Base-by-base conservation (phyloP, 1,140 invertebrate genomes). In the Manduca sexta region DNA sequence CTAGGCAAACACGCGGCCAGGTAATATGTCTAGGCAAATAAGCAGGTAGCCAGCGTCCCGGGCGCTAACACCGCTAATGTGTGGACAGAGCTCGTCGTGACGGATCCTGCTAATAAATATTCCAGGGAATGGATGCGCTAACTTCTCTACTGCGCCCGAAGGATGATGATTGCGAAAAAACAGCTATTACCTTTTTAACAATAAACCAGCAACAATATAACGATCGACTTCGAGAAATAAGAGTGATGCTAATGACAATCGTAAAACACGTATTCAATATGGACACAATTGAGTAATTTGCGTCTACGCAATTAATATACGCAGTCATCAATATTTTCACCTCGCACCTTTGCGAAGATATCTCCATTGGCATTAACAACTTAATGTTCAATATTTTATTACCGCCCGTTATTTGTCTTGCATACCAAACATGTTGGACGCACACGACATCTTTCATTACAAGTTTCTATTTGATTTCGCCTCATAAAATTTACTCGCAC, bases 401-500 rank as follows among this genome's bases (percentile, higher is more conserved):
- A 74, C 73, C 69, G 56, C 42, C 52, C 52, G 46, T 34, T 78
- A 74, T 85, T 85, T 83, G 69, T 70, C 66, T 73, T 66, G 69
- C 66, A 73, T 75, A 74, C 67, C 69, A 77, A 75, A 80, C 77
- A 79, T 65, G 67, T 70, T 67, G 46, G 64, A 55, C 59, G 73
- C 56, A 70, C 57, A 75, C 62, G 68, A 78, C 76, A 81, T 84
- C 78, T 76, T 80, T 80, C 74, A 83, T 83, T 85, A 74, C 79
- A 82, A 77, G 79, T 85, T 85, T 85, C 82, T 83, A 85, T 83
- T 85, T 85, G 82, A 80, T 85, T 80, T 74, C 64, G 74, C 51
- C 69, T 77, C 78, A 81, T 80, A 80, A 81, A 82, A 73, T 64
- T 44, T 64, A 64, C 74, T 84, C 68, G 74, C 75, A 70, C 64